phyloP scores from a whole-genome alignment of 2,888 invertebrate genomes.

The Tipula confusa region DNA sequence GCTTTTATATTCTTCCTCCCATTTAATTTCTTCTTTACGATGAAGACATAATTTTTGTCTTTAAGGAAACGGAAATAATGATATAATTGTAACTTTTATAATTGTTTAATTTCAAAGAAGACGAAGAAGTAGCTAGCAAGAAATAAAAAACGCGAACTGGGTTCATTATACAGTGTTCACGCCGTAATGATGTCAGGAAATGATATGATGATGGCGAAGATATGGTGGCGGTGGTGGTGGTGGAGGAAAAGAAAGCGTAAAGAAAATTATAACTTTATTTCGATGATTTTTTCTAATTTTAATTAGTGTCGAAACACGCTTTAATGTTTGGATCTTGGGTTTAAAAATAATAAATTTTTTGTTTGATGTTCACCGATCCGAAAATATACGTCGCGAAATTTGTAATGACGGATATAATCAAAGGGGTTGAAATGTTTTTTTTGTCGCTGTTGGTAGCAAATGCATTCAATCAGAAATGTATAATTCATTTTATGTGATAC shows the following conservation, averaged over 20 bases:
- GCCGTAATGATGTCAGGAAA: neutral
- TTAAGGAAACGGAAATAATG: conserved; percentile 20
- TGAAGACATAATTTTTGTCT: conserved; percentile 16
- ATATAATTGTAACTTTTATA: conserved; percentile 20
- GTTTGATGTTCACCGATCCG: neutral
- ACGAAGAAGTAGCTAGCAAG: neutral
- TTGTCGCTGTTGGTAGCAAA: neutral
- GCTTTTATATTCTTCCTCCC: neutral
- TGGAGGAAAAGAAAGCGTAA: neutral
- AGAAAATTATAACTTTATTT: neutral
- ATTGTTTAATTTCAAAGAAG: neutral
- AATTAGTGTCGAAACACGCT: neutral
- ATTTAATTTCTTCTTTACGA: neutral
- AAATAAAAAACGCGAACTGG: neutral
- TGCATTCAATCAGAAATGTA: neutral
- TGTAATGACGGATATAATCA: neutral
- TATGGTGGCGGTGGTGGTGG: neutral
- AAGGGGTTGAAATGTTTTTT: neutral
- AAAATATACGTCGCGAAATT: neutral
- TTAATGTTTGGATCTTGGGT: neutral
- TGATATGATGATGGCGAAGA: neutral
- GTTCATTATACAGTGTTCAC: neutral
- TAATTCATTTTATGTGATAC: neutral
- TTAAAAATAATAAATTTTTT: neutral
- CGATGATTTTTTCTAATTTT: neutral